A percentile compares a stretch with the other conserved stretches of the same genome.
Evolutionary conservation across 2,888 invertebrate genomes (phyloP).

Genomic region (Stenolophus ochropezus): DNA sequence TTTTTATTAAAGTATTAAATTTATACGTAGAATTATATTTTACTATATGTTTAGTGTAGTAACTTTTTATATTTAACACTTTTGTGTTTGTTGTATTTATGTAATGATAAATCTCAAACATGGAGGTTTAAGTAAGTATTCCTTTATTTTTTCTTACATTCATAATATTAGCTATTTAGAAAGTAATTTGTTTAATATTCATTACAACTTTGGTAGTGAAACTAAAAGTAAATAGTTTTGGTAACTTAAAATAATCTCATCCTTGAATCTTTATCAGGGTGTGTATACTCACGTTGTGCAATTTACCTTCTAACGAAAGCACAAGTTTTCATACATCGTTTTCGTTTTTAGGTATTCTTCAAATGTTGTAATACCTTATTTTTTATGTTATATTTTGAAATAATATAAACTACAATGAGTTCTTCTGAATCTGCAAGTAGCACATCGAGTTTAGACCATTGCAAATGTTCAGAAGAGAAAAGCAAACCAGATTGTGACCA

Average conservation of each 20-base stretch:
- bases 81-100: constrained; percentile 15
- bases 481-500: constrained; percentile 20
- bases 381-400: not conserved
- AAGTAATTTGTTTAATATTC: not conserved
- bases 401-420: constrained; percentile 39
- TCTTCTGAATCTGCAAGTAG: constrained; percentile 45
- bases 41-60: not conserved
- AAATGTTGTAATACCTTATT: not conserved
- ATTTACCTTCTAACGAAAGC: not conserved
- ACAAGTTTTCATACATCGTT: not conserved
- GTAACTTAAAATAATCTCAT: not conserved
- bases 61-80: not conserved
- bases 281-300: constrained; percentile 1
- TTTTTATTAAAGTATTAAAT: constrained; percentile 26
- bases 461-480: constrained; percentile 52
- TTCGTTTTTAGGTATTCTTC: constrained; percentile 19
- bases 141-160: constrained; percentile 18
- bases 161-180: not conserved
- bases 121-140: constrained; percentile 41
- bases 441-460: constrained; percentile 47
- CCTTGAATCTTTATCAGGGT: not conserved
- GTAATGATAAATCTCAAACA: constrained; percentile 16
- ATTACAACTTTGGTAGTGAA: not conserved
- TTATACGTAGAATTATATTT: constrained; percentile 3
- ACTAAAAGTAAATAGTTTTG: not conserved